Percentiles rank a stretch among this genome's conserved stretches.
These are phyloP conservation scores for Ictalurus punctatus DNA, from an alignment of 2,113 vertebrate species.

Conservation along the genomic window DNA sequence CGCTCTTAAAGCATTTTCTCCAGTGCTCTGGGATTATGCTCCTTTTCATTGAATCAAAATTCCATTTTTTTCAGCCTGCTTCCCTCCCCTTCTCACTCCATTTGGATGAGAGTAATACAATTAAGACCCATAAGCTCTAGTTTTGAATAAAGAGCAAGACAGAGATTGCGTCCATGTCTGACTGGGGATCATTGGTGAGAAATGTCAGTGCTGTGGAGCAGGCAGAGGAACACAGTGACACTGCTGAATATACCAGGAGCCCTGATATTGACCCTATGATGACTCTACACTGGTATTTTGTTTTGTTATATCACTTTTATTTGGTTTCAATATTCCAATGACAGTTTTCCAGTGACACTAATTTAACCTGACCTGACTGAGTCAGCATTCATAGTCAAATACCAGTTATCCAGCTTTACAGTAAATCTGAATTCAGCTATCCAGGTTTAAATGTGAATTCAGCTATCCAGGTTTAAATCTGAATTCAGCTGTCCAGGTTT, in stretches of 20 bases:
- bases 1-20: constrained; percentile 60
- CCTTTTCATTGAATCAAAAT: constrained; percentile 69
- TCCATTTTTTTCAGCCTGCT: constrained; percentile 61
- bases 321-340: neutral
- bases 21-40: constrained; percentile 67
- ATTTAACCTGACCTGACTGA: neutral
- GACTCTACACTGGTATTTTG: neutral
- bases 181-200: constrained; percentile 53
- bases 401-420: too few species aligned
- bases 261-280: neutral
- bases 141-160: constrained; percentile 61
- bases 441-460: too few species aligned
- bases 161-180: constrained; percentile 64
- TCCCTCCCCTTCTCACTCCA: neutral
- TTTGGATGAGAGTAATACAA: constrained; percentile 68
- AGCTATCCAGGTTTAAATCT: too few species aligned
- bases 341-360: neutral
- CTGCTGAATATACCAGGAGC: neutral
- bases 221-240: neutral
- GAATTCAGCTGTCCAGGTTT: too few species aligned
- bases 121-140: constrained; percentile 73
- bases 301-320: neutral
- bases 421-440: too few species aligned
- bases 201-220: constrained; percentile 36
- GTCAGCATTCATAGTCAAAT: neutral